Base-by-base conservation (phyloP, 2,113 vertebrate genomes). In the Synchiropus splendidus region DNA sequence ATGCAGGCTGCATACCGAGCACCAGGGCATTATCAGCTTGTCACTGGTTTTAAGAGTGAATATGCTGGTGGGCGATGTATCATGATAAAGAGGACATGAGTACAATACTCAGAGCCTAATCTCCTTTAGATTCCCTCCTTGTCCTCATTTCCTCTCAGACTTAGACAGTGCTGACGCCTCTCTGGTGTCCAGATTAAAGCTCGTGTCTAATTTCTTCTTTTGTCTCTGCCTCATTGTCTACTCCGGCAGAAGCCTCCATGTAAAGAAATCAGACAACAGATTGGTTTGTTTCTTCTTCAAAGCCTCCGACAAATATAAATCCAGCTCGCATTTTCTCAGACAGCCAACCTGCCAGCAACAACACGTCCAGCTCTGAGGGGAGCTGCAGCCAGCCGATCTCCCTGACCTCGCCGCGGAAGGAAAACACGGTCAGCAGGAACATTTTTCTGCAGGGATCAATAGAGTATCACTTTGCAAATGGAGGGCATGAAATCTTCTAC, bases 361-460 rank as follows among this genome's bases (percentile, higher is more conserved):
- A 35, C 13, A 52, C 41, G 51, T 37, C 12, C 42, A 49, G 54
- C 48, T 56, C 39, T 27, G 16, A 5, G 36, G 8, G 8, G 21
- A 27, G 39, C 51, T 33, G 33, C 45, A 38, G 49, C 35, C 36
- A 30, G 42, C 34, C 18, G 10, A 30, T 5, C 45, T 53, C 58
- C 36, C 44, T 43, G 47, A 56, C 54, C 37, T 36, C 48, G 60
- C 14, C 16, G 48, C 36, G 42, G 8, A 31, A 10, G 9, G 39
- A 47, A 15, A 36, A 30, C 2, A 14, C 18, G 18, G 42, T 13
- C 16, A 39, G 56, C 42, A 38, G 35, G 40, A 54, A 59, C 13
- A 16, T 52, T 71, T 56, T 42, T 54, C 61, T 39, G 5, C 37
- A 17, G 41, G 49, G 50, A 61, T 78, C 63, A 49, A 54, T 66